These are phyloP conservation scores for Camponotus vicinus DNA, from an alignment of 1,140 invertebrate species.

Conservation along the genomic window DNA sequence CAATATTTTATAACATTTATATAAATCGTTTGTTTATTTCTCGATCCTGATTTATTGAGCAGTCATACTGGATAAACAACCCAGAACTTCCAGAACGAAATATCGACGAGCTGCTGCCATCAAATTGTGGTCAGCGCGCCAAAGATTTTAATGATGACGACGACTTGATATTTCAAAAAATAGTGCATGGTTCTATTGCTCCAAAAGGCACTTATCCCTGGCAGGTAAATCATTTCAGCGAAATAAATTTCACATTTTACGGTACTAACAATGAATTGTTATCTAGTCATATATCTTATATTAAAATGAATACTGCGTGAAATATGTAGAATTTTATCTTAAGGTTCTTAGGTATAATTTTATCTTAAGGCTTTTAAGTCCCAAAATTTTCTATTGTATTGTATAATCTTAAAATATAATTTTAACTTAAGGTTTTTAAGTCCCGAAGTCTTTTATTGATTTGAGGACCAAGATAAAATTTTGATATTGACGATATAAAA, in stretches of 20 bases:
- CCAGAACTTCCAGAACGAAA: conserved; percentile 71
- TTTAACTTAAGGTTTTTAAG: too few relatives aligned
- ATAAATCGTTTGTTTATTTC: conserved; percentile 55
- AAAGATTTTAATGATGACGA: conserved; percentile 84
- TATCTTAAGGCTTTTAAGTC: too few relatives aligned
- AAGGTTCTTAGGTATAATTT: too few relatives aligned
- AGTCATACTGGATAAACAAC: conserved; percentile 53
- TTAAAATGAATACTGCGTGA: not conserved
- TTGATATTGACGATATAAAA: not conserved
- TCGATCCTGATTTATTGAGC: conserved; percentile 66
- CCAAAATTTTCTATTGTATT: too few relatives aligned
- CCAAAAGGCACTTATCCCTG: conserved; percentile 91
- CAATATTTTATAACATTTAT: not conserved
- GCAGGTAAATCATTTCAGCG: conserved; percentile 87
- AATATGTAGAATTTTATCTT: too few relatives aligned
- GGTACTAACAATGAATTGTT: not conserved
- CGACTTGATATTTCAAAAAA: conserved; percentile 85
- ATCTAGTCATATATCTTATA: not conserved
- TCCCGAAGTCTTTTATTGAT: not conserved
- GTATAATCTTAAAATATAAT: too few relatives aligned
- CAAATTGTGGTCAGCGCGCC: conserved; percentile 85
- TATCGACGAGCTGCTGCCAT: conserved; percentile 83
- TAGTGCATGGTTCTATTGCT: conserved; percentile 87
- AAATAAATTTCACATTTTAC: not conserved
- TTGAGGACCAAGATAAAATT: not conserved